Evolutionary conservation across 2,888 invertebrate genomes (phyloP), one percentile per base, ranked within the genome.

Genomic region (Athalia cordata): DNA sequence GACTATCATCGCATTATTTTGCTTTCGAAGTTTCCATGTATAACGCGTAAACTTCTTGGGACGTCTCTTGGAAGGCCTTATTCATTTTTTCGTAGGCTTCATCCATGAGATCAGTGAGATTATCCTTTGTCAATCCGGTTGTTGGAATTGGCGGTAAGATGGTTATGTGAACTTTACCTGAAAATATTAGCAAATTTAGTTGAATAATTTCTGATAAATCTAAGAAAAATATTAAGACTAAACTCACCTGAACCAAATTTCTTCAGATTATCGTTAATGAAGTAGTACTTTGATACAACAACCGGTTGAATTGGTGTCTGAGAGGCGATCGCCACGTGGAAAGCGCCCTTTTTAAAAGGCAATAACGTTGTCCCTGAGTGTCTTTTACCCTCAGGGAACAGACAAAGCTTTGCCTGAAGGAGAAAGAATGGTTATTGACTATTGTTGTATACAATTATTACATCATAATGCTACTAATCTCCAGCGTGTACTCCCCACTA

Each of bases 321-420:
- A 5, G 96, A 95, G 82, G 94, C 93, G 81, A 98, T 91, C 0
- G 99, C 98, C 81, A 98, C 94, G 90, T 98, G 97, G 91, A 99
- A 99, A 4, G 97, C 98, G 7, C 98, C 98, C 89, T 98, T 99
- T 88, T 99, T 98, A 90, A 99, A 98, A 1, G 97, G 96, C 84
- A 98, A 90, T 85, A 99, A 91, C 47, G 93, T 93, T 50, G 94
- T 95, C 4, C 93, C 93, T n/a, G 93, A 93, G 87, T 95, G 94
- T 80, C 99, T 92, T 6, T 98, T 98, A 13, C 98, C 98, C 91
- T 99, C 98, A 0, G 98, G 98, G 89, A 97, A 99, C 80, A 99
- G 93, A 87, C 97, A 93, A 74, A 98, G 91, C 89, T 95, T 95
- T 11, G 95, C 93, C 94, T 95, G 90, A 13, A 90, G 91, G 78